Percentiles rank a stretch among this genome's conserved stretches.
Evolutionary conservation across 2,888 invertebrate genomes (phyloP).

Genomic region (Abrostola triplasia): DNA sequence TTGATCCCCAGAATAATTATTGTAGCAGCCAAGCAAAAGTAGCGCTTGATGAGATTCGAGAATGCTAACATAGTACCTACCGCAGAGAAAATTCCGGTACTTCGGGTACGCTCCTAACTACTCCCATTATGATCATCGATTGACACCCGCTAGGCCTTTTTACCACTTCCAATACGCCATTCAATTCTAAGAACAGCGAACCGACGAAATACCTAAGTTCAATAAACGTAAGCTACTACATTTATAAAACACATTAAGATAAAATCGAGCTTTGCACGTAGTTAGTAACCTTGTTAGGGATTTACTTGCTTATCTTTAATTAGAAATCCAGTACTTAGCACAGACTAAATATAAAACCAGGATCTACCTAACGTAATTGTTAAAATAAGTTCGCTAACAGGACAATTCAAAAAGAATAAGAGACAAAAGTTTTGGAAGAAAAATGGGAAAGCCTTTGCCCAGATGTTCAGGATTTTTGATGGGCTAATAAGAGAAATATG

Average conservation of each 20-base stretch:
- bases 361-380: background rate
- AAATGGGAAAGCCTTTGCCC: too few species aligned
- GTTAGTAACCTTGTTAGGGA: background rate
- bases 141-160: slow-evolving; percentile 11
- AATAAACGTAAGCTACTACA: background rate
- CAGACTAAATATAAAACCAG: background rate
- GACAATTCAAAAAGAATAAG: too few species aligned
- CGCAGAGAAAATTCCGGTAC: slow-evolving; percentile 13
- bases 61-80: slow-evolving; percentile 2
- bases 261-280: slow-evolving; percentile 8
- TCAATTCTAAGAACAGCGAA: slow-evolving; percentile 12
- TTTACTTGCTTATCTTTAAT: slow-evolving; percentile 1
- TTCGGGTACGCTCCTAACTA: slow-evolving; percentile 13
- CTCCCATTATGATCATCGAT: slow-evolving; percentile 26
- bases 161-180: slow-evolving; percentile 10
- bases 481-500: too few species aligned
- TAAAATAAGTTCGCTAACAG: background rate
- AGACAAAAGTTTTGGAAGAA: too few species aligned
- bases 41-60: too few species aligned
- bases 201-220: background rate
- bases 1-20: too few species aligned
- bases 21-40: too few species aligned
- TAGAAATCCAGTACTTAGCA: background rate
- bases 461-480: too few species aligned
- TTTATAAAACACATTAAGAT: slow-evolving; percentile 12